Evolutionary conservation across 2,113 vertebrate genomes (phyloP), one percentile per base, ranked within the genome.

Genomic region (Manacus vitellinus): DNA sequence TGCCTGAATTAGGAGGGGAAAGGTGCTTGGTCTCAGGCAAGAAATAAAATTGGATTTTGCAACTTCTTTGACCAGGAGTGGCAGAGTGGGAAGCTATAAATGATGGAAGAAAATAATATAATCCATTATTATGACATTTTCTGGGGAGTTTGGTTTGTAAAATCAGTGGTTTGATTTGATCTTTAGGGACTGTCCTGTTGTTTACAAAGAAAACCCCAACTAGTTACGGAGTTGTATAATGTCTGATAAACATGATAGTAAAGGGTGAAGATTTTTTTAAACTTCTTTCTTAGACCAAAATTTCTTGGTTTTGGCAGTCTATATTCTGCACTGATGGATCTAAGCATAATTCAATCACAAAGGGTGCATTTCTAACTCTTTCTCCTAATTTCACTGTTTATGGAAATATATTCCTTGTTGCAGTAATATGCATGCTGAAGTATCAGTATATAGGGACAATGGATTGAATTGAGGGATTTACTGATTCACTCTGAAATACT

Each of bases 381-480:
- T 35, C 47, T 78, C 31, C 56, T 89, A 81, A 84, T 94, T 95
- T 96, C 31, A 33, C 33, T 87, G 61, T 66, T 94, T 74, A 61
- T 91, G 58, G 81, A 93, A 96, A 94, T 79, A 52, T 30, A 75
- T 83, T 92, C 31, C 15, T 80, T 70, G 19, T 54, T 91, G 52
- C 73, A 75, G 47, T 74, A 84, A 56, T 73, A 72, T 30, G n/a
- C 21, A 25, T 0, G 1, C 56, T 75, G 52, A 88, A 87, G 18
- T 91, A 62, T 85, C 72, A 70, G 89, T 83, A 81, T 22, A 8
- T 85, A 85, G 88, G 83, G 76, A 87, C 92, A 94, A 35, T 43
- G 24, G 80, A 94, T 84, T 75, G 73, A 92, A 62, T 78, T 94
- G 62, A 89, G 91, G 91, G 88, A 93, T 92, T 95, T 97, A 75